Evolutionary conservation across 2,797 vertebrate genomes (phyloP), one percentile per base, ranked within the genome.

Genomic region (Silurus aristotelis): DNA sequence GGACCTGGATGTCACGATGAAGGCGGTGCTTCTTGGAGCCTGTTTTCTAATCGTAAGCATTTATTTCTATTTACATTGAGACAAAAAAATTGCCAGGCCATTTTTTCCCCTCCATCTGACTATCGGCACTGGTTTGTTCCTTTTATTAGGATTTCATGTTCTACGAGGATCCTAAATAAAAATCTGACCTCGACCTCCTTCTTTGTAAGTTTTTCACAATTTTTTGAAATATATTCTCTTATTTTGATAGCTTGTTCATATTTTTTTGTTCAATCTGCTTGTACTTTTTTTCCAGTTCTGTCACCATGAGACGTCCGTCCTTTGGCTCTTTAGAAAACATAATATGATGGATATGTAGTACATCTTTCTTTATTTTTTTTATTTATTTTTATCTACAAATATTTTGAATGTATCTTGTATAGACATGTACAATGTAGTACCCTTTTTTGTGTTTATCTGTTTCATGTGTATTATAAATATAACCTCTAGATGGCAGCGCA

Each of bases 31-130:
- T 90, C 85, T 96, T 0, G 95, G 95, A 86, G 93, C 95, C 60
- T 96, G 95, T 89, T 97, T 97, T 87, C 95, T 97, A 66, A 95
- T 97, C 0, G 95, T 96, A 93, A 95, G 95, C 89, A n/a, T 48
- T 27, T 10, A 10, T 17, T 9, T 25, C 15, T 80, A 8, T 46
- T 38, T 27, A 76, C 17, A 20, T 0, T 58, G 13, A 5, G 9
- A 22, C 6, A 48, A 46, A 38, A 38, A 38, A 38, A 38, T 38
- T 38, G 38, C 38, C 48, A 52, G 6, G 48, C 10, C 31, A 43
- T n/a, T 31, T 58, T 22, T 6, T 58, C 43, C 38, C 19, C 61
- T 64, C 8, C 14, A 19, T 13, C 78, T 80, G 9, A 76, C 60
- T 19, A 7, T 25, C 10, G 7, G 17, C 25, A 67, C 46, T 67